Percentiles rank a stretch among this genome's conserved stretches.
Conservation (phyloP, 2,888 invertebrate species). For the Eurois occulta region DNA sequence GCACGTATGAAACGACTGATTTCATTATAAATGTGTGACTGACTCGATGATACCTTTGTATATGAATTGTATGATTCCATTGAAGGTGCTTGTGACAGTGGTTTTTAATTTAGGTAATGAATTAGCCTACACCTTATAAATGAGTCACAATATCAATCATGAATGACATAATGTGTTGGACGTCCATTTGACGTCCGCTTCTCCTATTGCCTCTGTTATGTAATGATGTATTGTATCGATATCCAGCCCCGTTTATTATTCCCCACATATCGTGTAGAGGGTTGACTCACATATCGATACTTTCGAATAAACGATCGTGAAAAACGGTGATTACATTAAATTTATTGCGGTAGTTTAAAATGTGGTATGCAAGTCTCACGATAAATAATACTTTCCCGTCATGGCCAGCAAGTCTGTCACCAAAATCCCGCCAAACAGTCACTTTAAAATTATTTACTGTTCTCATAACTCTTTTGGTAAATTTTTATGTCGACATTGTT, state of each 20-base stretch:
- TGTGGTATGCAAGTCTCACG: slow-evolving; percentile 58
- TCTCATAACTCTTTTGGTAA: slow-evolving; percentile 76
- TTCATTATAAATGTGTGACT: slow-evolving; percentile 3
- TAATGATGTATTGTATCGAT: slow-evolving; percentile 37
- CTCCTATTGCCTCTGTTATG: slow-evolving; percentile 3
- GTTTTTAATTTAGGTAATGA: background rate
- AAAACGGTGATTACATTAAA: slow-evolving; percentile 61
- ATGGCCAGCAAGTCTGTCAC: slow-evolving; percentile 76
- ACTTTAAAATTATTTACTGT: slow-evolving; percentile 82
- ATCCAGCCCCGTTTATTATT: slow-evolving; percentile 50
- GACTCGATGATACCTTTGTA: background rate
- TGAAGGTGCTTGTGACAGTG: background rate
- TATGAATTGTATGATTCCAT: background rate
- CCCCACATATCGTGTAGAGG: slow-evolving; percentile 32
- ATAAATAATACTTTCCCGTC: slow-evolving; percentile 73
- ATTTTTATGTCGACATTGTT: slow-evolving; percentile 80
- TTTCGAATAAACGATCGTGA: slow-evolving; percentile 58
- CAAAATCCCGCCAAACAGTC: slow-evolving; percentile 76
- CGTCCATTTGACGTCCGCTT: slow-evolving; percentile 17
- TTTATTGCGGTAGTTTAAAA: slow-evolving; percentile 62
- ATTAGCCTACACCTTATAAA: slow-evolving; percentile 1
- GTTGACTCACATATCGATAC: slow-evolving; percentile 44
- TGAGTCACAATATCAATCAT: slow-evolving; percentile 4
- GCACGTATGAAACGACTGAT: background rate
- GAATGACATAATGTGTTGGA: slow-evolving; percentile 10